Evolutionary conservation across 2,113 vertebrate species (phyloP), one percentile per base, ranked within the genome.

Genomic region (Zosterops japonicus): DNA sequence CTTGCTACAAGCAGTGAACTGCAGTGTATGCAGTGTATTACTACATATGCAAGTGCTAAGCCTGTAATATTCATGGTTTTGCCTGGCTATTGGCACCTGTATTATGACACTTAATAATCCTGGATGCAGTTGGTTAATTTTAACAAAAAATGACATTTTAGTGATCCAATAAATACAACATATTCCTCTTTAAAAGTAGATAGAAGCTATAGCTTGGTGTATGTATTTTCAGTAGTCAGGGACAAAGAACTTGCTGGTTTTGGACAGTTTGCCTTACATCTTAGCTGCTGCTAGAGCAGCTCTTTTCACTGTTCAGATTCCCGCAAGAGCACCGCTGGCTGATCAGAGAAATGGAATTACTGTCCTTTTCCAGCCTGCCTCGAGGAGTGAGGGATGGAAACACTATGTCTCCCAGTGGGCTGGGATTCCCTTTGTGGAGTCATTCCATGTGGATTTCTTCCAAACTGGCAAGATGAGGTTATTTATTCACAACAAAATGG

Each of bases 281-380:
- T 1, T 64, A 14, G 15, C 13, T 84, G 1, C 46, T 68, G 36
- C 16, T 49, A 10, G 44, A 67, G 49, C 20, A 47, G 24, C 42
- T 64, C 4, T 8, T 89, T 59, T 39, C 28, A 23, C 11, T 52
- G 19, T 36, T 76, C 10, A 9, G 10, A 17, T 57, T 64, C 44
- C 27, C 0, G 0, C 21, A 31, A 25, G 35, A 33, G 21, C 31
- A 12, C 19, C 0, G 0, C 29, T 63, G 42, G 29, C 33, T 82
- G 49, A 29, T 20, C 5, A 28, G 23, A 39, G 27, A 29, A 65
- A 39, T 6, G 33, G 20, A 24, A 21, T 50, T 16, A 36, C 12
- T 2, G 3, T 44, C 22, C 5, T 52, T 83, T 69, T 24, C 44
- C 44, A 4, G 31, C 8, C 15, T 11, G 22, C 5, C 8, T 72